Conservation (phyloP, 2,113 vertebrate species). For the Clarias batrachus region DNA sequence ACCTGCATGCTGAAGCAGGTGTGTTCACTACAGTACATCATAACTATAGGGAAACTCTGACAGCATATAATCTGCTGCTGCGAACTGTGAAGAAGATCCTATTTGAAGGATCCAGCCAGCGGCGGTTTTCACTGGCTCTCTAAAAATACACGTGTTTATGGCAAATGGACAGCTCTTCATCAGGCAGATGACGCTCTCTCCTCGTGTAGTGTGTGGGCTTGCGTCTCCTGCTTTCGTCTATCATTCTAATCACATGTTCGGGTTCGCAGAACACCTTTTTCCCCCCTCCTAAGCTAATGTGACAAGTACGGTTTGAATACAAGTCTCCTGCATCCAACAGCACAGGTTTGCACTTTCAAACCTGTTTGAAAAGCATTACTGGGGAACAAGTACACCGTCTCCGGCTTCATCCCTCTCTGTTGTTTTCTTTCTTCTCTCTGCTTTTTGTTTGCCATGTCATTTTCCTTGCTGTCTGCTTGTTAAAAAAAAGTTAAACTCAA, state of each 20-base stretch:
- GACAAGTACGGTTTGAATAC: neutral
- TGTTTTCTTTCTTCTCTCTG: neutral
- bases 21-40: neutral
- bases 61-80: conserved; percentile 6
- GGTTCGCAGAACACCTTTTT: neutral
- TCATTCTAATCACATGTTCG: neutral
- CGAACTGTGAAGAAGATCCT: neutral
- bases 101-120: neutral
- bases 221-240: neutral
- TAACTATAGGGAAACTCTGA: neutral
- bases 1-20: neutral
- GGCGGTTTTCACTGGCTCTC: neutral
- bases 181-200: neutral
- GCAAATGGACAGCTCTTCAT: neutral
- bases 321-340: neutral
- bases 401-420: neutral
- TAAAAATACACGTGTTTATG: neutral
- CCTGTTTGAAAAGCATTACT: neutral
- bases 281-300: no score
- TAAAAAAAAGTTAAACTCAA: neutral
- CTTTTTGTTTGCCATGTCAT: neutral
- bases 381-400: neutral
- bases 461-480: neutral
- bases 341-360: neutral
- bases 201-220: neutral